Evolutionary conservation across 1,140 invertebrate genomes (phyloP).

Genomic region (Argopecten irradians): DNA sequence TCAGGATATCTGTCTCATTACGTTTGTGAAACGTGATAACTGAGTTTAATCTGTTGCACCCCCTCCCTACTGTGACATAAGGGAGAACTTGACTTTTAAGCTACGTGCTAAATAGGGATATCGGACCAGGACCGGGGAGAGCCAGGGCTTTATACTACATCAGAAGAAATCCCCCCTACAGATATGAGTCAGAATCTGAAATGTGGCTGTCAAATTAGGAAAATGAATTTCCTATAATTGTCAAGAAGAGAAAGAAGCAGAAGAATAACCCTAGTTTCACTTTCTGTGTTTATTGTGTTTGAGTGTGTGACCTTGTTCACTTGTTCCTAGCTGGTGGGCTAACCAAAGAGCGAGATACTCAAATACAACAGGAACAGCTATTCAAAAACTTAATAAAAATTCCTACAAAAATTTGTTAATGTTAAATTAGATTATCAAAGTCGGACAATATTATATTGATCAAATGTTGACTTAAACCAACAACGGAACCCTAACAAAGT

Average conservation of each 20-base stretch:
- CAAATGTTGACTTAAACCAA: too few species aligned
- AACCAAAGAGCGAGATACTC: background rate
- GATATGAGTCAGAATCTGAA: background rate
- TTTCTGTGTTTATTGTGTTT: background rate
- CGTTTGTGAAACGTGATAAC: background rate
- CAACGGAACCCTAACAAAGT: too few species aligned
- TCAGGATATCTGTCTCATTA: background rate
- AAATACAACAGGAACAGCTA: background rate
- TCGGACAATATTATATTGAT: too few species aligned
- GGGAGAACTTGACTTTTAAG: background rate
- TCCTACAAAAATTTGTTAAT: too few species aligned
- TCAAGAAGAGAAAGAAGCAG: background rate
- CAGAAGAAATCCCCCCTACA: background rate
- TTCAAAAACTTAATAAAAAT: background rate
- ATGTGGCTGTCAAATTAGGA: slow-evolving; percentile 9
- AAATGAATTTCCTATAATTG: slow-evolving; percentile 18
- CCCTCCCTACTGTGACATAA: background rate
- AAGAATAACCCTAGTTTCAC: background rate
- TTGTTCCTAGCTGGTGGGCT: background rate
- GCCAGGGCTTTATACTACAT: slow-evolving; percentile 6
- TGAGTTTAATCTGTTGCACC: background rate
- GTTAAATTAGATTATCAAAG: background rate
- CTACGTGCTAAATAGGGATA: slow-evolving; percentile 7
- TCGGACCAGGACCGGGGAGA: background rate
- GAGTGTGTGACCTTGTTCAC: background rate